These are phyloP conservation scores for Epinephelus fuscoguttatus DNA, from an alignment of 2,113 vertebrate species.

Conservation along the genomic window DNA sequence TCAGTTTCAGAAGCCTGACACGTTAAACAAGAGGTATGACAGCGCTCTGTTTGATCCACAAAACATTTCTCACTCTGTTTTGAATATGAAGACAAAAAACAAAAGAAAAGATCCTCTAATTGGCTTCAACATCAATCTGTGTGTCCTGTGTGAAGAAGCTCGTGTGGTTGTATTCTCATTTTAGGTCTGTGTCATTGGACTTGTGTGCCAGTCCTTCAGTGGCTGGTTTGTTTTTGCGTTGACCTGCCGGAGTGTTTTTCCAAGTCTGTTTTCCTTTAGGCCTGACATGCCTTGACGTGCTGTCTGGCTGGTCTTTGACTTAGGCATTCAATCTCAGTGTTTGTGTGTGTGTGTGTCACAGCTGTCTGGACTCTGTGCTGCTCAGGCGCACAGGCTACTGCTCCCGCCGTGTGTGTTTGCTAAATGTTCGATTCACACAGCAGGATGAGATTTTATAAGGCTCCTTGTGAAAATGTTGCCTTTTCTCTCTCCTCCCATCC, in stretches of 20 bases:
- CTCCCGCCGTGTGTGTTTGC: slow-evolving; percentile 57
- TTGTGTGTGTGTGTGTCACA: slow-evolving; percentile 27
- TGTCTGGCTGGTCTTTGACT: slow-evolving; percentile 55
- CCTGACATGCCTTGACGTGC: slow-evolving; percentile 61
- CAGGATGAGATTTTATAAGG: slow-evolving; percentile 19
- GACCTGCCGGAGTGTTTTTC: slow-evolving; percentile 53
- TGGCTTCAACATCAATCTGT: slow-evolving; percentile 4
- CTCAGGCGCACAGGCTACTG: slow-evolving; percentile 25
- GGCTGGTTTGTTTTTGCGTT: slow-evolving; percentile 42
- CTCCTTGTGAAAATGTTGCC: neutral
- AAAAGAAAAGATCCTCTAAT: neutral
- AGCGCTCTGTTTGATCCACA: neutral
- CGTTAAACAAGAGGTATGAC: slow-evolving; percentile 36
- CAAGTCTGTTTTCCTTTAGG: slow-evolving; percentile 46
- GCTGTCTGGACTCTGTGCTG: slow-evolving; percentile 46
- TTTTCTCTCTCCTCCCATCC: neutral
- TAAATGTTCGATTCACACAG: slow-evolving; percentile 32
- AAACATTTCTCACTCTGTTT: slow-evolving; percentile 1
- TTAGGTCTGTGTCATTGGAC: slow-evolving; percentile 2
- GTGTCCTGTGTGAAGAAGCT: neutral
- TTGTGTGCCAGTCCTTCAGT: neutral
- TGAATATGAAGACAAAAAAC: slow-evolving; percentile 7
- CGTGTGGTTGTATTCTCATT: neutral
- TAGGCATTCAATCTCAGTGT: slow-evolving; percentile 30
- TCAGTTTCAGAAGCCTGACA: neutral